Conservation (phyloP, 2,888 invertebrate genomes). For the Pegoplata infirma region DNA sequence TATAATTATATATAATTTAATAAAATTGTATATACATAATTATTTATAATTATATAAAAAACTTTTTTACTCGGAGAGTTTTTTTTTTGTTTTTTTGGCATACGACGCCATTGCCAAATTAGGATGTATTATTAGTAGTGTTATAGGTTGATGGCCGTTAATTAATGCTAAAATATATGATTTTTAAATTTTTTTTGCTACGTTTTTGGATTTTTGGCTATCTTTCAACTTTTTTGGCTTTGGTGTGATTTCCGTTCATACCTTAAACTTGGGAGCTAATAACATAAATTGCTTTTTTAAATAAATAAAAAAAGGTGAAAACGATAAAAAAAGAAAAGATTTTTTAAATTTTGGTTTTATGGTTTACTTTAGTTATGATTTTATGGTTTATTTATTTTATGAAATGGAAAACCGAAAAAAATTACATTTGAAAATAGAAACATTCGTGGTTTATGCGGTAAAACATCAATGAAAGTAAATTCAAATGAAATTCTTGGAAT, state of each 20-base stretch:
- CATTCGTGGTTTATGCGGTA: slow-evolving; percentile 47
- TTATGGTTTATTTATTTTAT: slow-evolving; percentile 22
- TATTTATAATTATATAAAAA: no score
- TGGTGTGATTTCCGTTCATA: slow-evolving; percentile 12
- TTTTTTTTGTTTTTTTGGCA: slow-evolving; percentile 4
- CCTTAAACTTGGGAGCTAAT: slow-evolving; percentile 31
- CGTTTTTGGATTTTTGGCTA: slow-evolving; percentile 19
- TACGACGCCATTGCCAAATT: slow-evolving; percentile 28
- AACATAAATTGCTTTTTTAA: slow-evolving; percentile 26
- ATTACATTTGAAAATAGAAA: no score
- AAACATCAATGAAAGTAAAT: slow-evolving; percentile 30
- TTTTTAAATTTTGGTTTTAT: slow-evolving; percentile 23
- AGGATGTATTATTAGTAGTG: slow-evolving; percentile 19
- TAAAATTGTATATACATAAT: no score
- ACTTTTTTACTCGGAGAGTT: no score
- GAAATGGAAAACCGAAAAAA: not conserved
- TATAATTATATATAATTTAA: no score
- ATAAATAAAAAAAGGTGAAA: slow-evolving; percentile 31
- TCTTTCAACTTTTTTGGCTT: slow-evolving; percentile 19
- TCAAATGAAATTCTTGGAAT: slow-evolving; percentile 26
- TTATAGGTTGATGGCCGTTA: slow-evolving; percentile 4
- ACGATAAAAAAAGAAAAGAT: slow-evolving; percentile 11
- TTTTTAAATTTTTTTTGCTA: slow-evolving; percentile 19
- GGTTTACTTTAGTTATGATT: slow-evolving; percentile 21
- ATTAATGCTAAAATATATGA: slow-evolving; percentile 21